phyloP scores from a whole-genome alignment of 1,140 invertebrate species.

The Aphaenogaster floridana region DNA sequence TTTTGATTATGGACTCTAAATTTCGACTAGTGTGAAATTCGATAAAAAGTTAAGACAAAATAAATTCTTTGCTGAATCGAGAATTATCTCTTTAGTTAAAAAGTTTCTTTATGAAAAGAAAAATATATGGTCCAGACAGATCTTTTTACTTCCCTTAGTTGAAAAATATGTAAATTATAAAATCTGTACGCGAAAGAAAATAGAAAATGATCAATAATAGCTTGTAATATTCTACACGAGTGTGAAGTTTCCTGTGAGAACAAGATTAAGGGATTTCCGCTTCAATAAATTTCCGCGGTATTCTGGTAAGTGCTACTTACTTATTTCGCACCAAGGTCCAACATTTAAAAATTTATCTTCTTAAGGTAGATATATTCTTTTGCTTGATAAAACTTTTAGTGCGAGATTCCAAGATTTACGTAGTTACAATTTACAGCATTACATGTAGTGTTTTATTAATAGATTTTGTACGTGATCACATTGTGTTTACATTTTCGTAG shows the following conservation, averaged over 20 bases:
- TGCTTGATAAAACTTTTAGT: conserved; percentile 43
- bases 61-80: conserved; percentile 80
- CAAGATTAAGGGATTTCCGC: conserved; percentile 17
- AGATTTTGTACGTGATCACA: background rate
- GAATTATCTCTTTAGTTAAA: conserved; percentile 65
- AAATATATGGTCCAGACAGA: background rate
- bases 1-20: conserved; percentile 24
- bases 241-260: background rate
- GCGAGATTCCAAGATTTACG: conserved; percentile 33
- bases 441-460: conserved; percentile 35
- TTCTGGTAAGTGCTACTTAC: conserved; percentile 38
- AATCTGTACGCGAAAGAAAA: background rate
- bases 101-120: conserved; percentile 46
- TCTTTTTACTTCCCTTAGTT: background rate
- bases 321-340: conserved; percentile 28
- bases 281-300: conserved; percentile 32
- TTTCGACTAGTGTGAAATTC: background rate
- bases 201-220: background rate
- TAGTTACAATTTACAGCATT: background rate
- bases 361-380: background rate
- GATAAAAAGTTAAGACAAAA: conserved; percentile 65
- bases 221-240: background rate
- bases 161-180: background rate
- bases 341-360: conserved; percentile 45
- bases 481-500: background rate